These are phyloP conservation scores for Agapostemon virescens DNA, from an alignment of 2,888 invertebrate genomes.

Conservation along the genomic window DNA sequence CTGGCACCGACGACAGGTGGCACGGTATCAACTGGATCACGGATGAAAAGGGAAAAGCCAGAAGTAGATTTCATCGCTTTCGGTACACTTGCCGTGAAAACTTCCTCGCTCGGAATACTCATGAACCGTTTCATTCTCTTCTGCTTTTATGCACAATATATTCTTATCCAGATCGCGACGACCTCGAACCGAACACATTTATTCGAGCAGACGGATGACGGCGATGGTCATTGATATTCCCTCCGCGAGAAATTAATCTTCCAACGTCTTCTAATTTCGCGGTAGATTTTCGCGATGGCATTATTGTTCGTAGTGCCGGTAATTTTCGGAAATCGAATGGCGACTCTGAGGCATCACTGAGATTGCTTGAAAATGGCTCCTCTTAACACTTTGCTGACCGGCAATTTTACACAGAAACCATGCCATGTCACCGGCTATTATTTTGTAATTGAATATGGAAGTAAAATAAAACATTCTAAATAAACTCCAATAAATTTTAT, in stretches of 20 bases:
- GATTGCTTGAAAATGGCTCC: too few relatives aligned
- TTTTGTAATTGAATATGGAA: too few relatives aligned
- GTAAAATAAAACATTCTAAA: too few relatives aligned
- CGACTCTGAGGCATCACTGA: too few relatives aligned
- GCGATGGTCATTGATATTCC: not conserved
- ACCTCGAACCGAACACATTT: not conserved
- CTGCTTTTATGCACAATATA: not conserved
- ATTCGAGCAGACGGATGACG: not conserved
- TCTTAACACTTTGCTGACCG: too few relatives aligned
- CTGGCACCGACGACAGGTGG: constrained; percentile 19
- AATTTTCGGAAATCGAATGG: too few relatives aligned
- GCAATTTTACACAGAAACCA: too few relatives aligned
- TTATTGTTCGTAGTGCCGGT: too few relatives aligned
- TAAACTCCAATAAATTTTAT: too few relatives aligned
- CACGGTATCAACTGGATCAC: constrained; percentile 44
- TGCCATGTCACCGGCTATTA: too few relatives aligned
- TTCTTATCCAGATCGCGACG: not conserved
- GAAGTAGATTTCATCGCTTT: constrained; percentile 47
- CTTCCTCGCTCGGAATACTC: constrained; percentile 39
- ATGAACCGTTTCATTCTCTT: constrained; percentile 35
- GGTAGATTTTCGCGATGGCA: not conserved
- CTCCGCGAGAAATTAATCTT: not conserved
- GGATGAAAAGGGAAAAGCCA: constrained; percentile 46
- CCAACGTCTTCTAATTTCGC: not conserved
- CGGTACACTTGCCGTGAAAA: constrained; percentile 38